A percentile compares a stretch with the other conserved stretches of the same genome.
phyloP scores from a whole-genome alignment of 2,888 invertebrate species.

The Anorthoa munda region DNA sequence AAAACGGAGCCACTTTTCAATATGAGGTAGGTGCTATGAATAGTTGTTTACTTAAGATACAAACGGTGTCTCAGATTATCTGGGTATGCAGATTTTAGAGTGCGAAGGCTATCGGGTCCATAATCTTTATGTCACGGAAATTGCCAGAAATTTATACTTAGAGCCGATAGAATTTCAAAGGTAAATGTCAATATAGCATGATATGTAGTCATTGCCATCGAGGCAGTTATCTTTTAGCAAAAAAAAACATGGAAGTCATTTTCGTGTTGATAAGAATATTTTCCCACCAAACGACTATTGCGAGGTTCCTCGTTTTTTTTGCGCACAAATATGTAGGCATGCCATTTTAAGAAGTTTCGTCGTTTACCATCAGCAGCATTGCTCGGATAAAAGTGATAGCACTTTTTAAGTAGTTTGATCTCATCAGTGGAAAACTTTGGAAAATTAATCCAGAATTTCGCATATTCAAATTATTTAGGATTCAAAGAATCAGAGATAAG shows the following conservation, averaged over 20 bases:
- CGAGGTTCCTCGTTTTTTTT: neutral
- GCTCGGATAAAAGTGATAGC: slow-evolving; percentile 13
- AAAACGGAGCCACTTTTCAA: slow-evolving; percentile 60
- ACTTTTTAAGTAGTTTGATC: slow-evolving; percentile 18
- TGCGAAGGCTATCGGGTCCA: slow-evolving; percentile 60
- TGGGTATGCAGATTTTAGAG: slow-evolving; percentile 54
- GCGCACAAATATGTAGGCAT: neutral
- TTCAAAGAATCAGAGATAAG: neutral
- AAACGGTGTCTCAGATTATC: slow-evolving; percentile 49
- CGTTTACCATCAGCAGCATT: slow-evolving; percentile 11
- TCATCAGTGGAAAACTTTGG: slow-evolving; percentile 11
- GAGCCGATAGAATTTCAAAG: slow-evolving; percentile 44
- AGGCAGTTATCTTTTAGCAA: neutral
- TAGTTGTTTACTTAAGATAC: slow-evolving; percentile 55
- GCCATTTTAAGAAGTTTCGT: slow-evolving; percentile 7
- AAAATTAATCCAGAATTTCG: slow-evolving; percentile 1
- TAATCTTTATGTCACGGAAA: slow-evolving; percentile 56
- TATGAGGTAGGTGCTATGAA: slow-evolving; percentile 53
- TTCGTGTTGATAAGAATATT: slow-evolving; percentile 18
- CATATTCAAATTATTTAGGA: slow-evolving; percentile 31
- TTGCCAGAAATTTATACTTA: slow-evolving; percentile 42
- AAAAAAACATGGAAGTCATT: slow-evolving; percentile 5
- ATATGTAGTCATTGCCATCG: slow-evolving; percentile 7
- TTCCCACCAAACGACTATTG: slow-evolving; percentile 33
- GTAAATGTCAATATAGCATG: slow-evolving; percentile 47